Evolutionary conservation across 2,113 vertebrate genomes (phyloP).

Genomic region (Motacilla tschutschensis): DNA sequence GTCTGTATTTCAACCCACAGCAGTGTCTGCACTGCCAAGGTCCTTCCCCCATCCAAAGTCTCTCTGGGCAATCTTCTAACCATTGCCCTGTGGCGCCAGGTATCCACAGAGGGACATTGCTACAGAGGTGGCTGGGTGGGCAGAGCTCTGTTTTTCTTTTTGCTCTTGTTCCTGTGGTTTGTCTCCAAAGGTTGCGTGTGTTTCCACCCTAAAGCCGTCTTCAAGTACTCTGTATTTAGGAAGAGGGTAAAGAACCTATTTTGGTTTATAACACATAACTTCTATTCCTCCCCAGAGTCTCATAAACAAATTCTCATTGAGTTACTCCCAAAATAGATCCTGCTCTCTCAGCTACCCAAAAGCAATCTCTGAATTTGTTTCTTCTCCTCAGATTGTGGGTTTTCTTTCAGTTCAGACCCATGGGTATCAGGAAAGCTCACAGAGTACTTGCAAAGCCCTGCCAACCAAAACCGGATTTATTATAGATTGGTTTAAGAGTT

Average conservation of each 20-base stretch:
- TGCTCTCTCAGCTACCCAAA: background rate
- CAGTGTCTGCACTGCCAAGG: background rate
- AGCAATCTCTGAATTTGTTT: slow-evolving; percentile 10
- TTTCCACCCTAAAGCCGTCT: background rate
- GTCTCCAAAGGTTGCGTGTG: background rate
- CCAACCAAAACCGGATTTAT: slow-evolving; percentile 23
- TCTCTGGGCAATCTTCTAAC: background rate
- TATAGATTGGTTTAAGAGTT: slow-evolving; percentile 14
- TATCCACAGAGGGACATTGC: background rate
- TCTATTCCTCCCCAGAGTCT: slow-evolving; percentile 15
- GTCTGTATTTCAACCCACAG: background rate
- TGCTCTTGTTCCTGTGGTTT: background rate
- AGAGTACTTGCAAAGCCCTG: background rate
- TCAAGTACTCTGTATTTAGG: background rate
- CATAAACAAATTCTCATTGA: slow-evolving; percentile 43
- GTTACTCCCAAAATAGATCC: slow-evolving; percentile 30
- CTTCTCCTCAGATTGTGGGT: background rate
- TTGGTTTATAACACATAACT: slow-evolving; percentile 20
- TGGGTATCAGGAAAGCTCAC: background rate
- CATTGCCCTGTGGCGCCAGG: accelerated
- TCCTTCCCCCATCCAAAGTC: background rate
- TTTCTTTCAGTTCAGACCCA: slow-evolving; percentile 10
- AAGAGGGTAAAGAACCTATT: slow-evolving; percentile 26
- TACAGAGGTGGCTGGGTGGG: background rate
- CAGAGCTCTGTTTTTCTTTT: background rate